Percentiles rank a stretch among this genome's conserved stretches.
Conservation (phyloP, 2,888 invertebrate genomes). For the Myathropa florea region DNA sequence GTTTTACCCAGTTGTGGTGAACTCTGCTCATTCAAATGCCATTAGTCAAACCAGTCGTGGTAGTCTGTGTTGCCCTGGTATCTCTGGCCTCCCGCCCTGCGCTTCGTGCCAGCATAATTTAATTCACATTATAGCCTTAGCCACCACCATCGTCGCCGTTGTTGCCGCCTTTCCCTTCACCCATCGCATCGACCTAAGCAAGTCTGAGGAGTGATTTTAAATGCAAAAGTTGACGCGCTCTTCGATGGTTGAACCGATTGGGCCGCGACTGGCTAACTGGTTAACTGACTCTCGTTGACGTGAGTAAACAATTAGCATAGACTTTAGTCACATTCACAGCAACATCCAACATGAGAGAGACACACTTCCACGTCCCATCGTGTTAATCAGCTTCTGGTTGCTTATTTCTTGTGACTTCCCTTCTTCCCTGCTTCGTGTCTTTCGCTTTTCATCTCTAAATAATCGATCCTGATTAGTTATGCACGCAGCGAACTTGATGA, state of each 20-base stretch:
- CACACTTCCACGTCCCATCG: not conserved
- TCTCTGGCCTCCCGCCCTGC: not conserved
- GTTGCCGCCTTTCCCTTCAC: not conserved
- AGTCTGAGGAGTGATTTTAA: not conserved
- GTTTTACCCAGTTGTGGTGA: not conserved
- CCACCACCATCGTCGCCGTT: not conserved
- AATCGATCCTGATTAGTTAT: slow-evolving; percentile 21
- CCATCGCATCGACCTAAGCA: not conserved
- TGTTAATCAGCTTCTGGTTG: not conserved
- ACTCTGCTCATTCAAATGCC: slow-evolving; percentile 43
- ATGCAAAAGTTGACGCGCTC: slow-evolving; percentile 5
- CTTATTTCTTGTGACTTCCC: not conserved
- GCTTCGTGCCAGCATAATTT: slow-evolving; percentile 12
- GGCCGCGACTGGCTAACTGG: not conserved
- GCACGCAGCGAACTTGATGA: slow-evolving; percentile 14
- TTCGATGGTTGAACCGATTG: not conserved
- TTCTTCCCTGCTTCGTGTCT: not conserved
- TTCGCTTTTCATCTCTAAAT: not conserved
- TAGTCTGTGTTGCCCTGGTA: not conserved
- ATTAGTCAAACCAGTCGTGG: slow-evolving; percentile 45
- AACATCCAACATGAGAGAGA: not conserved
- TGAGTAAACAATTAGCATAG: not conserved
- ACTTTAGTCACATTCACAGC: not conserved
- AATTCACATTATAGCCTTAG: slow-evolving; percentile 23
- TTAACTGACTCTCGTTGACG: not conserved